phyloP scores from a whole-genome alignment of 2,888 invertebrate genomes.

The Lochmaea crataegi region DNA sequence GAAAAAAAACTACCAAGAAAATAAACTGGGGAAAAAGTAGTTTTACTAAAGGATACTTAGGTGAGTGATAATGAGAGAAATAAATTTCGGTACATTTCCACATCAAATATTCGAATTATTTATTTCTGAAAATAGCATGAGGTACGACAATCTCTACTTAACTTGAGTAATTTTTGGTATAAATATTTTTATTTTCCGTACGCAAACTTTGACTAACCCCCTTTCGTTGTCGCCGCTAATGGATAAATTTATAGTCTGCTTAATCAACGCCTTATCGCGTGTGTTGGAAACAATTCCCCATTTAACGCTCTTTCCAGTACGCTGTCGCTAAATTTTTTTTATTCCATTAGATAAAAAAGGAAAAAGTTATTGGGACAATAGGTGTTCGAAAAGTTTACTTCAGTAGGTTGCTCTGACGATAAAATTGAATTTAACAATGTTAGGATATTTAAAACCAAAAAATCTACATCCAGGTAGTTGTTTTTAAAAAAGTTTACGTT shows the following conservation, averaged over 20 bases:
- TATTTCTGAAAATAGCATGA: too few species aligned
- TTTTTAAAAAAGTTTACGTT: too few species aligned
- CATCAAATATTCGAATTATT: too few species aligned
- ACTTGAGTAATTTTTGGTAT: too few species aligned
- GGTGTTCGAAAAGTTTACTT: not conserved
- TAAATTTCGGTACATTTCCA: too few species aligned
- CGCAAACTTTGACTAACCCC: not conserved
- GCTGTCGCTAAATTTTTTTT: constrained; percentile 10
- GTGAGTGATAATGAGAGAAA: too few species aligned
- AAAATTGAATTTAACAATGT: not conserved
- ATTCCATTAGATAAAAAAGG: not conserved
- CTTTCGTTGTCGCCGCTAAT: not conserved
- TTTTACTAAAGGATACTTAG: too few species aligned
- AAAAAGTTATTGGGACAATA: not conserved
- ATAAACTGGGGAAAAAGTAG: too few species aligned
- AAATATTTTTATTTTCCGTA: too few species aligned
- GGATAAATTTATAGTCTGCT: constrained; percentile 15
- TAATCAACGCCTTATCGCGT: constrained; percentile 34
- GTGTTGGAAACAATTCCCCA: constrained; percentile 28
- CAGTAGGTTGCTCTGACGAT: not conserved
- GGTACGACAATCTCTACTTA: too few species aligned
- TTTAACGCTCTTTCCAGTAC: constrained; percentile 28
- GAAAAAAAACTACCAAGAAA: too few species aligned
- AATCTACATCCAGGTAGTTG: too few species aligned
- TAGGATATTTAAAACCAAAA: not conserved